Percentiles rank a stretch among this genome's conserved stretches.
Conservation (phyloP, 1,140 invertebrate genomes). For the Hypsibius dujardini region DNA sequence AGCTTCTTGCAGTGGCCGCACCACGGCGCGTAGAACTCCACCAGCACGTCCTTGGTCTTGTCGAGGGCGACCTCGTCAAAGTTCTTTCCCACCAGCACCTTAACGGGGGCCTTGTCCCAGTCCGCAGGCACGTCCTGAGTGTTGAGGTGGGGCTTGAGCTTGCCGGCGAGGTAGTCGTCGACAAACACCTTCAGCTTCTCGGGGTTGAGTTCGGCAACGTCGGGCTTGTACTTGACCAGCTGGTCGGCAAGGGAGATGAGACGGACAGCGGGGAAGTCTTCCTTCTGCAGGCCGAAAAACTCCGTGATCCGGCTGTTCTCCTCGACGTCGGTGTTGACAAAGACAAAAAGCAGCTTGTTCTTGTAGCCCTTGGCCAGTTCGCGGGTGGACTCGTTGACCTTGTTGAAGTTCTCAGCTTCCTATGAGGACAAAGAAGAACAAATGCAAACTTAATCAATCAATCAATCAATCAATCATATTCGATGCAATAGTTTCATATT, state of each 20-base stretch:
- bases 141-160: constrained; percentile 51
- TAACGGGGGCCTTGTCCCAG: constrained; percentile 89
- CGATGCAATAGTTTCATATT: no score
- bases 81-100: constrained; percentile 80
- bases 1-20: constrained; percentile 86
- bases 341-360: constrained; percentile 79
- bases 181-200: constrained; percentile 68
- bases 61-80: constrained; percentile 84
- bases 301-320: constrained; percentile 92
- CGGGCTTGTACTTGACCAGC: constrained; percentile 94
- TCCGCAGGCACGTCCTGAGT: constrained; percentile 84
- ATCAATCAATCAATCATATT: no score
- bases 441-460: no score
- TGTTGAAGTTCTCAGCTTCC: constrained; percentile 54
- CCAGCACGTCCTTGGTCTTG: constrained; percentile 73
- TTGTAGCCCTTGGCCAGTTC: constrained; percentile 70
- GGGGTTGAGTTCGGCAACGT: constrained; percentile 50
- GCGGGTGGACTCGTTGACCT: constrained; percentile 52
- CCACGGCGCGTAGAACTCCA: constrained; percentile 98
- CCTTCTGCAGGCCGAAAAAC: constrained; percentile 93
- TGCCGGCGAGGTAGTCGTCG: constrained; percentile 64
- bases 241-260: constrained; percentile 87
- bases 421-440: no score
- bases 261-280: constrained; percentile 74
- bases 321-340: constrained; percentile 79